Evolutionary conservation across 2,888 invertebrate species (phyloP).

Genomic region (Eucera pruinosa): DNA sequence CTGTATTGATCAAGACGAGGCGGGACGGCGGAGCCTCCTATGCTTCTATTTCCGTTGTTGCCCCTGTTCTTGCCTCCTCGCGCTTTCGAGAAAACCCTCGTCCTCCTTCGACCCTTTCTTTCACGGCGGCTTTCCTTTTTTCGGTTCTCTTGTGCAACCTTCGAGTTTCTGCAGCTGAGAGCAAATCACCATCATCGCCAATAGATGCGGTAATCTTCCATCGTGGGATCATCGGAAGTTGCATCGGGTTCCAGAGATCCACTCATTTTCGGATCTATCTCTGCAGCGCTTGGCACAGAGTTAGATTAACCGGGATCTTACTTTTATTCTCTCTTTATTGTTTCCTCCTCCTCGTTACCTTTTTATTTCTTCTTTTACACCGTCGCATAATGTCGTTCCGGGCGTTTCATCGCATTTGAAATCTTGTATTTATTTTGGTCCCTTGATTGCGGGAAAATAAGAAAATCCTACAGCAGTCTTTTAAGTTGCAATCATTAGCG

Average conservation of each 20-base stretch:
- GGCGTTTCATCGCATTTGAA: neutral
- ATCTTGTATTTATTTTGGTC: too few relatives aligned
- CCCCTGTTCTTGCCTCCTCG: constrained; percentile 80
- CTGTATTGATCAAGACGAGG: constrained; percentile 84
- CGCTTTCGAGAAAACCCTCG: constrained; percentile 78
- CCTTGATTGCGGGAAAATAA: constrained; percentile 21
- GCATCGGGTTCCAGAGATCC: constrained; percentile 68
- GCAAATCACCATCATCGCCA: constrained; percentile 65
- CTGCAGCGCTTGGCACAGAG: constrained; percentile 73
- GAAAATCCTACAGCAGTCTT: neutral
- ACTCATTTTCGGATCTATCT: constrained; percentile 76
- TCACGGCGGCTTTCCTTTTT: constrained; percentile 58
- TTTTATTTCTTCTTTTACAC: constrained; percentile 1
- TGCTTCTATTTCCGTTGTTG: constrained; percentile 83
- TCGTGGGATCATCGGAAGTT: constrained; percentile 67
- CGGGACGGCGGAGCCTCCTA: constrained; percentile 81
- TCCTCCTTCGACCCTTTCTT: constrained; percentile 56
- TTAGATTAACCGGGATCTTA: constrained; percentile 68
- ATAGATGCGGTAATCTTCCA: constrained; percentile 28
- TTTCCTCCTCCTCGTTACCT: neutral
- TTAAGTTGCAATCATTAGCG: neutral
- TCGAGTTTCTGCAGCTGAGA: constrained; percentile 51
- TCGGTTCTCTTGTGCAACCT: constrained; percentile 55
- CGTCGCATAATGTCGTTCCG: constrained; percentile 32
- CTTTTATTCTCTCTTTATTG: constrained; percentile 24